Evolutionary conservation across 1,140 invertebrate species (phyloP).

Genomic region (Meloidogyne hapla): DNA sequence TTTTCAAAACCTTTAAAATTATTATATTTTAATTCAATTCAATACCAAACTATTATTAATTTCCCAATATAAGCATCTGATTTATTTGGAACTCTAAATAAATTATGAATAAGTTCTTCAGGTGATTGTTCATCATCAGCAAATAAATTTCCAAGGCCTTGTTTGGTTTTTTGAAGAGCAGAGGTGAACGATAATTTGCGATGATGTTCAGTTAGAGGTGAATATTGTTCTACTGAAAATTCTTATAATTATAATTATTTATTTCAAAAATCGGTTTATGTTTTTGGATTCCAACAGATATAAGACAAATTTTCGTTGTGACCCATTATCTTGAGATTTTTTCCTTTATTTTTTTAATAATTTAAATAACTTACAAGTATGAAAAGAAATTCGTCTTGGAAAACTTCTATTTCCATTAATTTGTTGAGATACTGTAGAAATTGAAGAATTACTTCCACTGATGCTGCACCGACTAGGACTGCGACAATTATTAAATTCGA

Average conservation of each 20-base stretch:
- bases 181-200: constrained; percentile 26
- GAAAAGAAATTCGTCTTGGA: background rate
- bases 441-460: background rate
- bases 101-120: constrained; percentile 55
- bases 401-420: background rate
- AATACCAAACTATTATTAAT: constrained; percentile 38
- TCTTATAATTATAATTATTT: too few species aligned
- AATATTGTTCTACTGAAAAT: constrained; percentile 25
- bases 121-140: constrained; percentile 48
- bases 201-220: constrained; percentile 11
- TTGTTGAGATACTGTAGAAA: background rate
- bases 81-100: constrained; percentile 59
- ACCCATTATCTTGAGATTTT: too few species aligned
- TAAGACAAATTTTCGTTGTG: too few species aligned
- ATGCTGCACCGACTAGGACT: background rate
- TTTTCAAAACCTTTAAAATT: constrained; percentile 40
- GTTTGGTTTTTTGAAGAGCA: constrained; percentile 29
- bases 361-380: background rate
- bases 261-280: too few species aligned
- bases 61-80: constrained; percentile 57
- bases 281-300: too few species aligned
- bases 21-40: background rate
- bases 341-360: background rate
- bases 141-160: constrained; percentile 45
- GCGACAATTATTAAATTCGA: background rate